These are phyloP conservation scores for Hydractinia symbiolongicarpus DNA, from an alignment of 30 jellyfish, hydroid and myxozoan genomes.

Conservation along the genomic window DNA sequence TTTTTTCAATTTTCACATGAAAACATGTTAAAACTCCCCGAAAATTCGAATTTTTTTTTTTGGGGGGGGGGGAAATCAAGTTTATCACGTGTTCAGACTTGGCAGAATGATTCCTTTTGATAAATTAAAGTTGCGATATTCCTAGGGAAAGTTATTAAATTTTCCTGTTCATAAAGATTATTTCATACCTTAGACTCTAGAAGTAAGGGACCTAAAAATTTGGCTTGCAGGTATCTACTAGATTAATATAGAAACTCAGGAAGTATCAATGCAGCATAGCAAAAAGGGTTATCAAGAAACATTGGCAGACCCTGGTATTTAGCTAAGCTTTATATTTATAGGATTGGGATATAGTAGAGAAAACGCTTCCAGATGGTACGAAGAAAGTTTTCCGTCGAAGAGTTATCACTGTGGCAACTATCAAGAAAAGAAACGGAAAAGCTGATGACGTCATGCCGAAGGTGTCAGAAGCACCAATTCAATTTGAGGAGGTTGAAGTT, in stretches of 20 bases:
- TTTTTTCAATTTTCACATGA: too few relatives aligned
- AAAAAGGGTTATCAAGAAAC: too few relatives aligned
- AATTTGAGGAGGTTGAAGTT: slow-evolving; percentile 58
- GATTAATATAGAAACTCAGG: neutral
- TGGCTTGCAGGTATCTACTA: too few relatives aligned
- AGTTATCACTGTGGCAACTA: neutral
- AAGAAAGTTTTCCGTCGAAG: slow-evolving; percentile 26
- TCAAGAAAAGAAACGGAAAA: too few relatives aligned
- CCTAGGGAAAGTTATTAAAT: too few relatives aligned
- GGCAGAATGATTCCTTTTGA: too few relatives aligned
- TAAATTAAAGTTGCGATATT: neutral
- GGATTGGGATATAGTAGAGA: slow-evolving; percentile 33
- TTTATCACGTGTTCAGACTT: too few relatives aligned
- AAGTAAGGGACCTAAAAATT: too few relatives aligned
- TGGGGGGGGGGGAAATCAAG: too few relatives aligned
- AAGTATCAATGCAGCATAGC: neutral
- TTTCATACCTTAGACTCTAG: too few relatives aligned
- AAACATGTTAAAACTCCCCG: too few relatives aligned
- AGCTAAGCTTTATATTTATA: neutral
- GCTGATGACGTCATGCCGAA: slow-evolving; percentile 20
- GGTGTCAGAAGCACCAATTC: slow-evolving; percentile 25
- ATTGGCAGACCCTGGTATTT: neutral
- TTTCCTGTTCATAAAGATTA: neutral
- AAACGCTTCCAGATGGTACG: slow-evolving; percentile 35
- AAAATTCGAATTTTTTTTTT: too few relatives aligned